Base-by-base conservation (phyloP, 2,113 vertebrate genomes). In the Mystacornis crossleyi region DNA sequence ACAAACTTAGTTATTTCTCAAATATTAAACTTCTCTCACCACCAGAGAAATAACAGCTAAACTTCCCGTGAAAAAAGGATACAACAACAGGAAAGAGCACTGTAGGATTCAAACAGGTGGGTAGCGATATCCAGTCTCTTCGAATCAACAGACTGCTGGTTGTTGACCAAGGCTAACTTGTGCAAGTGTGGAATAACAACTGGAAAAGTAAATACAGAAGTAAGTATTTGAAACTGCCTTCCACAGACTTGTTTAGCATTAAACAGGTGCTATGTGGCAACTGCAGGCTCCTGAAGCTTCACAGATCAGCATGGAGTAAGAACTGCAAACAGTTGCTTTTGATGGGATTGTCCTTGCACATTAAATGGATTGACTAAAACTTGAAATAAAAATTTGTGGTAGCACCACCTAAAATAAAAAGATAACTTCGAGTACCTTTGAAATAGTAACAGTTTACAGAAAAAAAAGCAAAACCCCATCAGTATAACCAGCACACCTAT, bases 21-120 rank as follows among this genome's bases (percentile, higher is more conserved):
- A 65, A n/a, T 51, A 73, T 29, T 73, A 31, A 36, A 16, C 7
- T 60, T 75, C 8, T 50, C 5, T 25, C 12, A 36, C 10, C 38
- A 25, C 14, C 43, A 61, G 10, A 72, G 15, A 89, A 83, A 38
- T 24, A 84, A 66, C 18, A 81, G n/a, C 34, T 61, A 40, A 64
- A 51, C 10, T 38, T 73, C 26, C 15, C 18, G 8, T 31, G 47
- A 28, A 12, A 92, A 93, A 92, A 99, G 99, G 99, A 99, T 99
- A 99, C 99, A 99, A 92, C 99, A 99, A 97, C 99, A 99, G 97
- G 99, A 99, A 82, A 99, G 99, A 87, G 99, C 99, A 85, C 99
- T 99, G 98, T 99, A 99, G 96, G 99, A 99, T 97, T 99, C 99
- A 89, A 99, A 99, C 92, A 99, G 98, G 97, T 99, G 99, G 19